Evolutionary conservation across 1,140 invertebrate genomes (phyloP).

Genomic region (Drosophila ironensis): DNA sequence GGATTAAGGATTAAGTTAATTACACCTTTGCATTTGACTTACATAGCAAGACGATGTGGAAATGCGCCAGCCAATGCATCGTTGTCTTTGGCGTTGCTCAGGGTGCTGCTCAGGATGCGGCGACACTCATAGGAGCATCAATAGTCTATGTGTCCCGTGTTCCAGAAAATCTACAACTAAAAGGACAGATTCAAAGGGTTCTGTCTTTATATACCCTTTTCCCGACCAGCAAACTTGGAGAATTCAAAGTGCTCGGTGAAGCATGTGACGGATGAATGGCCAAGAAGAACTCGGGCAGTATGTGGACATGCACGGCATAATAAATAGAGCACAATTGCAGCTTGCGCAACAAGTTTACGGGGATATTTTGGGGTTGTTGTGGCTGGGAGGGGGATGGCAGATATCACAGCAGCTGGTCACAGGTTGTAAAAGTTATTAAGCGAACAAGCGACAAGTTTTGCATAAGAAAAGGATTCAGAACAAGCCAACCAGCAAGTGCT

Average conservation of each 20-base stretch:
- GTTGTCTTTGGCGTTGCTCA: slow-evolving; percentile 14
- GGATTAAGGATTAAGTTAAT: neutral
- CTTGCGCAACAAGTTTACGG: slow-evolving; percentile 72
- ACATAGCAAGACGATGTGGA: slow-evolving; percentile 60
- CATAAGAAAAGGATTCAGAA: slow-evolving; percentile 34
- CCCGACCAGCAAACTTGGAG: neutral
- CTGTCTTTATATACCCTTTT: slow-evolving; percentile 46
- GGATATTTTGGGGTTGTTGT: slow-evolving; percentile 29
- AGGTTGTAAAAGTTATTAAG: slow-evolving; percentile 57
- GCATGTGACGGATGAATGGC: slow-evolving; percentile 39
- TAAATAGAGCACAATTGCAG: slow-evolving; percentile 68
- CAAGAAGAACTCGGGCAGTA: slow-evolving; percentile 30
- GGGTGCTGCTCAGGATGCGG: slow-evolving; percentile 27
- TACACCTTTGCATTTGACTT: neutral
- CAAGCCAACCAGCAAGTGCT: neutral
- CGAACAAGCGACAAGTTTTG: slow-evolving; percentile 25
- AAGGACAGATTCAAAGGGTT: slow-evolving; percentile 33
- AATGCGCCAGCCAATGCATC: slow-evolving; percentile 52
- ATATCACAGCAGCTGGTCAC: slow-evolving; percentile 48
- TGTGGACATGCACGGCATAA: slow-evolving; percentile 67
- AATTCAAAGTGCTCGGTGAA: slow-evolving; percentile 69
- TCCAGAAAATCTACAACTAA: slow-evolving; percentile 49
- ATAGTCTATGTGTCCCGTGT: slow-evolving; percentile 10
- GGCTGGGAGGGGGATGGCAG: neutral
- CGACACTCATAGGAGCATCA: slow-evolving; percentile 51